Conservation (phyloP, 2,797 vertebrate species). For the Spheniscus humboldti region DNA sequence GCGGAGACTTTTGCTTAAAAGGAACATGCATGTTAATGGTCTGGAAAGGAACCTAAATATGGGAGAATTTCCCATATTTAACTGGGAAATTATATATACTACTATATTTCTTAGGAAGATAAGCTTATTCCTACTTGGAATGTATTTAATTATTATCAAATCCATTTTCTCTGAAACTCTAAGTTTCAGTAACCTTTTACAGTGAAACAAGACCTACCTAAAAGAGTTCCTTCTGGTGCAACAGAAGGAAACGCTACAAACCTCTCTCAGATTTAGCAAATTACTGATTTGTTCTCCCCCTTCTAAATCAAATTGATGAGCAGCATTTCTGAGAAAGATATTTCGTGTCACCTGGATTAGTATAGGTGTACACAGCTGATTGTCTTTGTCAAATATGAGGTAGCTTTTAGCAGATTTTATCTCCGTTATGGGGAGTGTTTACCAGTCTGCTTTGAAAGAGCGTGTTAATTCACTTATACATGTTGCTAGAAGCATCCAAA, state of each 20-base stretch:
- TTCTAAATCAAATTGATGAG: neutral
- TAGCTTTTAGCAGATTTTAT: neutral
- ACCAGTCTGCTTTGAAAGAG: neutral
- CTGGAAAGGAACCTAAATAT: neutral
- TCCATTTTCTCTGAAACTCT: neutral
- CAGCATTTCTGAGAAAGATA: neutral
- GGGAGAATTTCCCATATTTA: neutral
- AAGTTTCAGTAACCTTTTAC: neutral
- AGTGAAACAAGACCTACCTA: neutral
- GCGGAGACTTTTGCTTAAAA: neutral
- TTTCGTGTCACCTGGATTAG: neutral
- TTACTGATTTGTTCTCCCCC: neutral
- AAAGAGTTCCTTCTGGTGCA: neutral
- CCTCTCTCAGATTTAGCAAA: neutral
- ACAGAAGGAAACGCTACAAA: neutral
- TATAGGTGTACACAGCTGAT: neutral
- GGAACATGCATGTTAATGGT: neutral
- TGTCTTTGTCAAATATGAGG: neutral
- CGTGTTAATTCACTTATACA: neutral
- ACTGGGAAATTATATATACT: constrained; percentile 2
- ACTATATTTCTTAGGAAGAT: constrained; percentile 1
- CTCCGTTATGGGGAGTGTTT: neutral
- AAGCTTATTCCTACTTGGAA: neutral
- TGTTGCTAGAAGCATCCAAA: neutral
- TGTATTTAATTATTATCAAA: constrained; percentile 6